Base-by-base conservation (phyloP, 2,888 invertebrate genomes). In the Palloptera scutellata region DNA sequence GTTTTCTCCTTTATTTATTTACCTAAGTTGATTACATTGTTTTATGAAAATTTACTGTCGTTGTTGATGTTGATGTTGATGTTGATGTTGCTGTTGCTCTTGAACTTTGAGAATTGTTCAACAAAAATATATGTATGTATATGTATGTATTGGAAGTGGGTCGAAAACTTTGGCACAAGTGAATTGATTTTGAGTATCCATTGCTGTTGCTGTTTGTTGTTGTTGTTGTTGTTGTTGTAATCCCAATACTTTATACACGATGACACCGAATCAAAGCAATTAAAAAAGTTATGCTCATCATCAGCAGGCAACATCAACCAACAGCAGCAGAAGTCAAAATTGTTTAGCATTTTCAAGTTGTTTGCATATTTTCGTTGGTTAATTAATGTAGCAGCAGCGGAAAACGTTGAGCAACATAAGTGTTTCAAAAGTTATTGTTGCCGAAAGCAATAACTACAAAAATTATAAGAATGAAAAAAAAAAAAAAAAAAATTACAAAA, bases 231-330 rank as follows among this genome's bases (percentile, higher is more conserved):
- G 48, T 1, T 15, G 48, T 48, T 48, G 48, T 30, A 30, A 30
- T 6, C 30, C 12, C 20, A 8, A 15, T 54, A 17, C 20, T 17
- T 30, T 12, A 17, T 59, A 12, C 17, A 51, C 41, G 15, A 55
- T 61, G 67, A 30, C 53, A 42, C 54, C 54, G 51, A 60, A 60
- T 55, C 19, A 51, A 69, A 61, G 57, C 67, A 70, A 70, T 73
- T 72, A 71, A 67, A 67, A 30, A 67, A 69, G 64, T 68, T 73
- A 67, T 70, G 66, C 68, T 61, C 61, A 64, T 66, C 66, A 67
- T 55, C 30, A 30, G 30, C 30, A 6, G 30, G n/a, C n/a, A n/a
- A n/a, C 55, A 67, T 59, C 61, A 60, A 58, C 59, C 30, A 30
- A 30, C 30, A 30, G 30, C 30, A 30, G 30, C 30, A 30, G 3